Evolutionary conservation across 1,140 invertebrate species (phyloP), one percentile per base, ranked within the genome.

Genomic region (Penaeus vannamei): DNA sequence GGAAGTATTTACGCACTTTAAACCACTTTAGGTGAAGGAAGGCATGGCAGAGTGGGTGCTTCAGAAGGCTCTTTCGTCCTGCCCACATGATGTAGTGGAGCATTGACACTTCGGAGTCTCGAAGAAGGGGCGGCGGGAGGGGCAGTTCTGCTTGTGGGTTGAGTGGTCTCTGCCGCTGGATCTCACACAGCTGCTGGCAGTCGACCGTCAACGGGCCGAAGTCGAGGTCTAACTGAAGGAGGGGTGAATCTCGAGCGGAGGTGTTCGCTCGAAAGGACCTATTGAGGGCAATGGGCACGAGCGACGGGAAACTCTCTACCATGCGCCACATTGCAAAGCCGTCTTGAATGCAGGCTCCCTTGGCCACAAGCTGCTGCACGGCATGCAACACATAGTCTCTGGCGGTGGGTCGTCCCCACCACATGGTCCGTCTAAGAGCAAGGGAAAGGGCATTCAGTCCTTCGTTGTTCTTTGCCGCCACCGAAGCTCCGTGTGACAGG

Each of bases 1-100:
- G 95, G 92, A 97, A 97, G 92, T 97, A 97, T 93, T 97, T 97
- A 32, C 96, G 94, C 90, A 98, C 97, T 93, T 97, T 97, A 91
- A 97, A 95, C 97, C 97, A 98, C 92, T 92, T 92, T 12, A 92
- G 84, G 81, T 92, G 92, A 26, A 92, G 87, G 79, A 92, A 92
- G 32, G 91, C 86, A 66, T 91, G 80, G 81, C 91, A 92, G 69
- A 92, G 89, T 10, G 92, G 91, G 82, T 92, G 92, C 5, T 90
- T 90, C 23, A 92, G 84, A 26, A 92, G 87, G 76, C 90, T 84
- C 26, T 92, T 92, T 42, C 91, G 90, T 3, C 91, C 92, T 26
- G 88, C 88, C 82, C 77, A 87, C 2, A 87, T 19, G 20, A 91
- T 89, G 64, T 91, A 91, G 53, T 91, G 88, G 19, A 91, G 64